A percentile compares a stretch with the other conserved stretches of the same genome.
phyloP scores from a whole-genome alignment of 2,888 invertebrate species.

The Parnassius mnemosyne region DNA sequence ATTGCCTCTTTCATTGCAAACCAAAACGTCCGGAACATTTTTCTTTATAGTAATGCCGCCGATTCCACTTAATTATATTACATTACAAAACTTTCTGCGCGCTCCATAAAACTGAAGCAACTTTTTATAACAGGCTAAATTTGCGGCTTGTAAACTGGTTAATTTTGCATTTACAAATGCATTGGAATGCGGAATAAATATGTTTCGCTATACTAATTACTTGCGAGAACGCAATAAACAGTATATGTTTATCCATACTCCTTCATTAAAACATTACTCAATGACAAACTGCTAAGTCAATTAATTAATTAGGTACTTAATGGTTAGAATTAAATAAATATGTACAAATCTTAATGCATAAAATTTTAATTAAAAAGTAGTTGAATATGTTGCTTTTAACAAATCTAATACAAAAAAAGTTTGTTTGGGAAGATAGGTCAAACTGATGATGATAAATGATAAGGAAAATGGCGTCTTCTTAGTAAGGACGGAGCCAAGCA shows the following conservation, averaged over 20 bases:
- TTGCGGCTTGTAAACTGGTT: slow-evolving; percentile 6
- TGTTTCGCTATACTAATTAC: slow-evolving; percentile 6
- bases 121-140: not conserved
- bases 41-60: not conserved
- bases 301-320: too few species aligned
- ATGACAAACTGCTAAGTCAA: slow-evolving; percentile 12
- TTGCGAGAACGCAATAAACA: slow-evolving; percentile 10
- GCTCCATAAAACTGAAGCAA: not conserved
- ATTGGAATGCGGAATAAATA: slow-evolving; percentile 19
- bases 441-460: too few species aligned
- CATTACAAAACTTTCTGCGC: slow-evolving; percentile 2
- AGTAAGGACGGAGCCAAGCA: too few species aligned
- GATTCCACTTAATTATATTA: slow-evolving; percentile 3
- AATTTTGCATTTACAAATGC: slow-evolving; percentile 8
- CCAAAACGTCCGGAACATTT: slow-evolving; percentile 29
- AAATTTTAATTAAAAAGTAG: too few species aligned
- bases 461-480: too few species aligned
- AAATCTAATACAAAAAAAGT: too few species aligned
- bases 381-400: too few species aligned
- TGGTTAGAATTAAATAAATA: too few species aligned
- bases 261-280: slow-evolving; percentile 18
- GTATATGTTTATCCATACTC: slow-evolving; percentile 15
- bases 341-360: too few species aligned
- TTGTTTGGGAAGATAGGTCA: too few species aligned
- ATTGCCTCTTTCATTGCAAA: slow-evolving; percentile 42